Base-by-base conservation (phyloP, 1,140 invertebrate species). In the Drosophila sturtevanti region DNA sequence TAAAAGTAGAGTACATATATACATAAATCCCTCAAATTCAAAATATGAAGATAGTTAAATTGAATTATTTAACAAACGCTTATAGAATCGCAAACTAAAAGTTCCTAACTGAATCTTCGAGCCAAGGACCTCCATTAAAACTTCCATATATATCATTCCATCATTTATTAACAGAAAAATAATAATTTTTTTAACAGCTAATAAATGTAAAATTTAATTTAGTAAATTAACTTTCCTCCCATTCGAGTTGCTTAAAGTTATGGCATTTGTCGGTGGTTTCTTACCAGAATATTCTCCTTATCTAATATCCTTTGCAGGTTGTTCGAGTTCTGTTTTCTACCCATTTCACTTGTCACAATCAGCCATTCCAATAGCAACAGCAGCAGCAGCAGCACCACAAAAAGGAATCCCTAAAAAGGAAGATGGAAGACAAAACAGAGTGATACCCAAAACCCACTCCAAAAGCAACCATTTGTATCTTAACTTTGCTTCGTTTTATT, bases 331-430 rank as follows among this genome's bases (percentile, higher is more conserved):
- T 48, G 41, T n/a, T 48, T 34, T 56, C 64, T 75, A 76, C 72
- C 72, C 72, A 74, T 76, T 75, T 76, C 72, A 76, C 72, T 75
- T 76, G 72, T 76, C 72, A 76, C 54, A 72, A 68, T 64, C 72
- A 76, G 72, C 75, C 41, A 48, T 48, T 48, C 41, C 16, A 21
- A 21, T 9, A 48, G 27, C 6, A 31, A 4, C 6, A 31, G 4
- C 2, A 4, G n/a, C n/a, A n/a, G n/a, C n/a, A n/a, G n/a, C n/a
- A n/a, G n/a, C n/a, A 34, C 3, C 14, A 44, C 14, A 44, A 48
- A 48, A 48, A 48, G 41, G 41, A 48, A 48, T 48, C 41, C 18
- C 41, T n/a, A 48, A 48, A 48, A 48, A 16, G 10, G n/a, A n/a
- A 48, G 41, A 48, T 48, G 41, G 18, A 16, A 48, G 12, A 48